These are phyloP conservation scores for Meteorus cinctellus DNA, from an alignment of 2,888 invertebrate species.

Conservation along the genomic window DNA sequence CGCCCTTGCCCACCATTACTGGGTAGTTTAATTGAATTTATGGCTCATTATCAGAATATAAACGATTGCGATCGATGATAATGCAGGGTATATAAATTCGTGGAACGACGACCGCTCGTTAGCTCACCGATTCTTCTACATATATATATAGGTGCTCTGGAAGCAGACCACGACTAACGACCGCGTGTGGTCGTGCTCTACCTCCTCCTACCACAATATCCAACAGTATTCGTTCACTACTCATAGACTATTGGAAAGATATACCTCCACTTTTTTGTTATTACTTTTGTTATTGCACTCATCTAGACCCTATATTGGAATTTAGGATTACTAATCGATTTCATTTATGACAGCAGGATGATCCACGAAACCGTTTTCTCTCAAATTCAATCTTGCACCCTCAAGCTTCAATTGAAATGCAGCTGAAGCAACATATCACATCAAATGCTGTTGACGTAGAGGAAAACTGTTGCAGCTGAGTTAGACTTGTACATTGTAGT, in stretches of 20 bases:
- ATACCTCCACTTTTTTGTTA: not conserved
- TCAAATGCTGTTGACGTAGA: too few relatives aligned
- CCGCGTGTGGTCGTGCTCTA: constrained; percentile 6
- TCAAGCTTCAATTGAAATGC: too few relatives aligned
- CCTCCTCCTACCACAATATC: not conserved
- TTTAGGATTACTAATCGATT: too few relatives aligned
- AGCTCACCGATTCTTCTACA: constrained; percentile 36
- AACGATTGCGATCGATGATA: constrained; percentile 63
- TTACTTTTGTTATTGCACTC: not conserved
- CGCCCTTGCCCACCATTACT: constrained; percentile 22
- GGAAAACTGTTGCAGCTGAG: too few relatives aligned
- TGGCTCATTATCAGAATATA: constrained; percentile 61
- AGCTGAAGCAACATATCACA: too few relatives aligned
- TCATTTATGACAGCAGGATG: too few relatives aligned
- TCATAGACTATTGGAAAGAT: not conserved
- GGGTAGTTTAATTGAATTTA: constrained; percentile 65
- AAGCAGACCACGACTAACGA: constrained; percentile 9
- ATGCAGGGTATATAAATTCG: constrained; percentile 57
- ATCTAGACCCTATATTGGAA: too few relatives aligned
- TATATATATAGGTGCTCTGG: not conserved
- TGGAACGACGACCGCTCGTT: constrained; percentile 48
- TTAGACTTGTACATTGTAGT: too few relatives aligned
- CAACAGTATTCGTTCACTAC: not conserved
- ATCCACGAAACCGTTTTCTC: too few relatives aligned
- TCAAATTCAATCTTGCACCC: too few relatives aligned